Base-by-base conservation (phyloP, 1,140 invertebrate genomes). In the Papilio polytes region DNA sequence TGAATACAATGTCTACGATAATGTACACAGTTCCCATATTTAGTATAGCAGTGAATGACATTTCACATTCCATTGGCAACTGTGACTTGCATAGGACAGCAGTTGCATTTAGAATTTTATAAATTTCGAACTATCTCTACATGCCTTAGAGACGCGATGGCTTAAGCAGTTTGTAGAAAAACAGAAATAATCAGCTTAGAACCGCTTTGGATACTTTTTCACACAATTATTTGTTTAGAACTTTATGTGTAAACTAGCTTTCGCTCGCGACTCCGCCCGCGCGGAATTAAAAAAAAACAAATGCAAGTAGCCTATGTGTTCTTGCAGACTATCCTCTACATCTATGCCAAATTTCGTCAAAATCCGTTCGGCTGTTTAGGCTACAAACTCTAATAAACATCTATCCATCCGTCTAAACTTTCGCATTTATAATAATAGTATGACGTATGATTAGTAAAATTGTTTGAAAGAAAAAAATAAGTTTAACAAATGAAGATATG, bases 21-120 rank as follows among this genome's bases (percentile, higher is more conserved):
- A 70, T 70, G 26, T 70, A 36, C 26, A 70, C 63, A 36, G 26
- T 70, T 13, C 12, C 22, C 26, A 20, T 41, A 44, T 46, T 76
- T 76, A 76, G 74, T 76, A 20, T 31, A 26, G 74, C 12, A 48
- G 20, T 26, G 20, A 51, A 74, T 74, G 41, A 76, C 44, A 22
- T 46, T 46, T 76, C 46, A 74, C 72, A 46, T 74, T 74, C 72
- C 72, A 74, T 74, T 74, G 18, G n/a, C 72, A 3, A 74, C 72
- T 74, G 41, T 46, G 31, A 72, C 66, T 72, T 72, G 66, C n/a
- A 10, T 36, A 72, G 66, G 66, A 72, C 66, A 36, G 10, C 20
- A 22, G n/a, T 63, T 63, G 56, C 20, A 22, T 8, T 20, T 56
- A 56, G n/a, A 56, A 56, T 56, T 56, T 56, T 20, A 22, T 63